A percentile compares a stretch with the other conserved stretches of the same genome.
These are phyloP conservation scores for Xestoiulus laeticollis DNA, from an alignment of 2,888 invertebrate species.

Conservation along the genomic window DNA sequence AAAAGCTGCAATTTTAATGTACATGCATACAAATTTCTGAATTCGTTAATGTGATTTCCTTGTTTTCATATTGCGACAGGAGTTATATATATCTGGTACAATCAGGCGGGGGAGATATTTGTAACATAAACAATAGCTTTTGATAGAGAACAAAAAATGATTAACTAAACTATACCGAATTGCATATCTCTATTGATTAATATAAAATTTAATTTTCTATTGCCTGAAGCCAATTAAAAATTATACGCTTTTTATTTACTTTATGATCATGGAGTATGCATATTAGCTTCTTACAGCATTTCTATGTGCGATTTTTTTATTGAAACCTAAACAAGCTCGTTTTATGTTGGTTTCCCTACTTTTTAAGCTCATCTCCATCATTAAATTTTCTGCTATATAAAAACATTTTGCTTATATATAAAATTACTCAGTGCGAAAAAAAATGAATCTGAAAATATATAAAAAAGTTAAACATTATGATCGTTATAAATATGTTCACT, in stretches of 20 bases:
- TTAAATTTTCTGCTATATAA: too few species aligned
- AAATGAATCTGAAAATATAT: too few species aligned
- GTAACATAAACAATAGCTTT: background rate
- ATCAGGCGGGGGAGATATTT: background rate
- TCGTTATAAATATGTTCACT: too few species aligned
- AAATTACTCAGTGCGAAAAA: too few species aligned
- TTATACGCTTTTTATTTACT: slow-evolving; percentile 17
- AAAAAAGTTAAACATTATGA: too few species aligned
- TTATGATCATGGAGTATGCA: background rate
- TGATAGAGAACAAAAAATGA: background rate
- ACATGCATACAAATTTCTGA: background rate
- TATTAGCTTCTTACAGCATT: background rate
- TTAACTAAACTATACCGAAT: background rate
- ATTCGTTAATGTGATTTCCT: slow-evolving; percentile 2
- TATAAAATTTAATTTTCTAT: background rate
- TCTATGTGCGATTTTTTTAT: too few species aligned
- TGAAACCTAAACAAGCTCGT: too few species aligned
- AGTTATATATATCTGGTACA: background rate
- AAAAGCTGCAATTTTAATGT: too few species aligned
- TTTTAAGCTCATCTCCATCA: too few species aligned
- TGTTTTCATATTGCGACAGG: background rate
- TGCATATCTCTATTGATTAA: background rate
- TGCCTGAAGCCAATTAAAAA: background rate
- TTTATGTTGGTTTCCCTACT: too few species aligned
- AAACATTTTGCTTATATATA: too few species aligned